Evolutionary conservation across 1,140 invertebrate species (phyloP).

Genomic region (Delia radicum): DNA sequence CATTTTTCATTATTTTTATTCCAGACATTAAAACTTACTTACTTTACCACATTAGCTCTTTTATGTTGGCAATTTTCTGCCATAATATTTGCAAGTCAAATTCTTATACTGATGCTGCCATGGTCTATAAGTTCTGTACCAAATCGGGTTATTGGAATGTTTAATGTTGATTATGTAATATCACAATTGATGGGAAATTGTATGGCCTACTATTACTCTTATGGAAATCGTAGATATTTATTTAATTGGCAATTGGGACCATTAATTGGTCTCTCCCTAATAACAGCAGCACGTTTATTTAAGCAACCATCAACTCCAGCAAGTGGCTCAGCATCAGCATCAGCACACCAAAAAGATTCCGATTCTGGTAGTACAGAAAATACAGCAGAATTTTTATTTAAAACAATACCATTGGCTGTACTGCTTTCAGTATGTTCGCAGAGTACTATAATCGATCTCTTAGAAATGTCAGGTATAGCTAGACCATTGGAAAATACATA

Average conservation of each 20-base stretch:
- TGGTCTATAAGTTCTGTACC: conserved; percentile 37
- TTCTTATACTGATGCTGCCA: conserved; percentile 44
- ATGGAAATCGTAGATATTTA: conserved; percentile 43
- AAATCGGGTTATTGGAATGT: conserved; percentile 34
- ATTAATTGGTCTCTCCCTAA: conserved; percentile 39
- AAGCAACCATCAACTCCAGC: neutral
- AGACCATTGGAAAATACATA: conserved; percentile 33
- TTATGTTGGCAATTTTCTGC: conserved; percentile 53
- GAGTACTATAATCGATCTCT: conserved; percentile 36
- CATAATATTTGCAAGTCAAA: conserved; percentile 49
- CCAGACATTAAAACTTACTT: conserved; percentile 43
- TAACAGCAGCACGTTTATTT: conserved; percentile 23
- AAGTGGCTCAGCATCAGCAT: neutral
- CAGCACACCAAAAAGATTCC: neutral
- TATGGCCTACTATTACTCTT: conserved; percentile 46
- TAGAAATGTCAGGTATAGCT: conserved; percentile 37
- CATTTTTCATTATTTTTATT: neutral
- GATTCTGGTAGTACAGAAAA: conserved; percentile 12
- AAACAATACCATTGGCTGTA: conserved; percentile 38
- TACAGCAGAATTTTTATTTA: conserved; percentile 29
- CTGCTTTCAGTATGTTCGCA: conserved; percentile 44
- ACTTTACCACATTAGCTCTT: conserved; percentile 44
- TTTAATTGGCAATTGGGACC: conserved; percentile 45
- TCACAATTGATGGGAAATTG: conserved; percentile 45
- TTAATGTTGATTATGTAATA: conserved; percentile 45